These are phyloP conservation scores for Stenurella melanura DNA, from an alignment of 2,888 invertebrate species.

Conservation along the genomic window DNA sequence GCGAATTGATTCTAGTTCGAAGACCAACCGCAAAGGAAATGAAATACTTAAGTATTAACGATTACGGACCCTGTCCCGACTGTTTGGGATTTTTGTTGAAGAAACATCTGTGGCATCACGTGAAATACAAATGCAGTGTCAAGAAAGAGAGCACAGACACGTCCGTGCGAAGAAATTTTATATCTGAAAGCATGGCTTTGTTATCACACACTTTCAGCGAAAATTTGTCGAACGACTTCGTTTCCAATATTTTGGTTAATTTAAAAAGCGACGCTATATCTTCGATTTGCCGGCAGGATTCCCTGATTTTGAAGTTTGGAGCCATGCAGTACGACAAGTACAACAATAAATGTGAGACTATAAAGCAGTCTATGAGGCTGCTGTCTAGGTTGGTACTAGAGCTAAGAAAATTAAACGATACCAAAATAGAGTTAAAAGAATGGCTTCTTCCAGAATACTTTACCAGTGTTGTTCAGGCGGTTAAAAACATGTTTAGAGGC, in stretches of 20 bases:
- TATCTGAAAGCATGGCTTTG: background rate
- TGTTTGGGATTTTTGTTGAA: background rate
- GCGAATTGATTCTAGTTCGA: background rate
- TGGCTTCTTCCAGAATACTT: background rate
- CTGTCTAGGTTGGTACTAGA: background rate
- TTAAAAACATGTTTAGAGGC: background rate
- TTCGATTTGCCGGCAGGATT: background rate
- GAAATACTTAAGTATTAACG: background rate
- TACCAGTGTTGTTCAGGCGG: background rate
- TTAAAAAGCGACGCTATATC: background rate
- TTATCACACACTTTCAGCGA: background rate
- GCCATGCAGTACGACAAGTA: constrained; percentile 14
- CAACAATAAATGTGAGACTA: background rate
- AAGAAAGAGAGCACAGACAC: background rate
- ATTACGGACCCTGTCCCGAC: constrained; percentile 10
- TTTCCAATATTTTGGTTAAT: background rate
- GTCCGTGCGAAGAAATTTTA: background rate
- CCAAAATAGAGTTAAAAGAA: background rate
- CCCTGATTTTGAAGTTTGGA: constrained; percentile 11
- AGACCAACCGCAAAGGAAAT: background rate
- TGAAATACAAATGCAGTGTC: background rate
- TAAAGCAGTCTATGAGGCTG: background rate
- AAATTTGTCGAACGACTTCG: background rate
- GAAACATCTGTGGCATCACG: constrained; percentile 11
- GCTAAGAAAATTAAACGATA: background rate